Evolutionary conservation across 2,113 vertebrate species (phyloP).

Genomic region (Rhea americana): DNA sequence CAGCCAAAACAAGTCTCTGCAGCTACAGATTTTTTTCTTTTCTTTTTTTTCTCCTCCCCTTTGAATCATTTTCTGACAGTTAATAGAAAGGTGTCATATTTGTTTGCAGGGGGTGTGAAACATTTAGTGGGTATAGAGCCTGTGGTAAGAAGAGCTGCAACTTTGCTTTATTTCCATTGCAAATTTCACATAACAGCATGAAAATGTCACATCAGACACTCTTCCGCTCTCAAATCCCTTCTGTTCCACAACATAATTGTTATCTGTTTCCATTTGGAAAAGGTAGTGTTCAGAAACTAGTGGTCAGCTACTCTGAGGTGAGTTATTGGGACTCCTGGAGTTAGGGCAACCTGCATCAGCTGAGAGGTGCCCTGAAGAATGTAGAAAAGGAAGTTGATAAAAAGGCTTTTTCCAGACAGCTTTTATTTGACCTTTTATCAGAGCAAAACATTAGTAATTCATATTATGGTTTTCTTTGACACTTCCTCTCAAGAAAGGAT

Average conservation of each 20-base stretch:
- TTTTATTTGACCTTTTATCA: conserved; percentile 24
- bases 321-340: neutral
- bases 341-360: neutral
- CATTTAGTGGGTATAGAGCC: neutral
- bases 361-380: neutral
- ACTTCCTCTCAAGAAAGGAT: neutral
- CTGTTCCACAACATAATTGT: neutral
- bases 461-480: neutral
- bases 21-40: neutral
- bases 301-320: neutral
- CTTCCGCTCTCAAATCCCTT: neutral
- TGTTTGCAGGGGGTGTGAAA: neutral
- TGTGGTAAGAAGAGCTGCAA: neutral
- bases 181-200: neutral
- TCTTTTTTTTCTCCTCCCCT: neutral
- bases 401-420: neutral
- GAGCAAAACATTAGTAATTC: conserved; percentile 14
- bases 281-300: neutral
- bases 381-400: neutral
- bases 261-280: neutral
- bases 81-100: neutral
- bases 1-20: neutral
- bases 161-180: conserved; percentile 32
- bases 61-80: neutral
- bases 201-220: conserved; percentile 28